phyloP scores from a whole-genome alignment of 2,113 vertebrate species.

The Setophaga kirtlandii region DNA sequence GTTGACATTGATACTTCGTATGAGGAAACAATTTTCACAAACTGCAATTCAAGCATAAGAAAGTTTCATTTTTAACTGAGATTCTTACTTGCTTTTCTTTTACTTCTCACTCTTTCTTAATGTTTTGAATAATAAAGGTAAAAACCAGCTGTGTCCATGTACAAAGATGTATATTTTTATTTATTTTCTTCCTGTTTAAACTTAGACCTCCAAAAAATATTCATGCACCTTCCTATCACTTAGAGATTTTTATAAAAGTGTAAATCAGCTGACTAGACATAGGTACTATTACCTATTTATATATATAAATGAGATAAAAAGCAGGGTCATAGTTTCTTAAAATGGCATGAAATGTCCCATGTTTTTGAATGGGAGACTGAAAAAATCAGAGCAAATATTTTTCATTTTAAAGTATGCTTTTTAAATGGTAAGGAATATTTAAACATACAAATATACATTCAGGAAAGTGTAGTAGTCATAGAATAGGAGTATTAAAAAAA shows the following conservation, averaged over 20 bases:
- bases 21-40: neutral
- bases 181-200: neutral
- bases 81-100: neutral
- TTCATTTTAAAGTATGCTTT: neutral
- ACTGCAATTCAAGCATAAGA: neutral
- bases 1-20: rapidly evolving
- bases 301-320: neutral
- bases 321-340: neutral
- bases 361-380: neutral
- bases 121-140: neutral
- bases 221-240: neutral
- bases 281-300: neutral
- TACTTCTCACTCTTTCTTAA: neutral
- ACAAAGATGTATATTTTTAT: neutral
- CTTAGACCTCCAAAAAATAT: neutral
- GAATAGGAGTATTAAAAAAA: neutral
- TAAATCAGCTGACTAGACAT: neutral
- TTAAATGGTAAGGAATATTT: neutral
- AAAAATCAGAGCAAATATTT: neutral
- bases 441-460: neutral
- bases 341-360: neutral
- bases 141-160: neutral
- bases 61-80: neutral
- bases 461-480: neutral
- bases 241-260: neutral